A percentile compares a stretch with the other conserved stretches of the same genome.
Conservation (phyloP, 2,797 vertebrate genomes). For the Sebastolobus altivelis region DNA sequence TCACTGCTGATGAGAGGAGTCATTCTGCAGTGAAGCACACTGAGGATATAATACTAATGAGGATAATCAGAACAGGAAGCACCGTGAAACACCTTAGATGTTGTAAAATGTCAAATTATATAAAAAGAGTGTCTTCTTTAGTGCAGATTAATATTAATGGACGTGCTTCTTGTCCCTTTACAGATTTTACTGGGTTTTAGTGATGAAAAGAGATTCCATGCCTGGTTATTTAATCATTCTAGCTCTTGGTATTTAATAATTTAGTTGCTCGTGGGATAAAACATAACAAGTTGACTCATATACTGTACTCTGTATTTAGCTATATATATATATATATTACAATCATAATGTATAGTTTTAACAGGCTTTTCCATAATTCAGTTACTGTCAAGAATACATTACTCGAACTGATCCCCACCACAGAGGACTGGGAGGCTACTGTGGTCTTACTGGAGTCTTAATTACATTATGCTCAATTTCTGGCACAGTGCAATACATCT, state of each 20-base stretch:
- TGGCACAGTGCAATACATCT: neutral
- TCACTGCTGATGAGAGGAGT: neutral
- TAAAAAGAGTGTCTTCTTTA: slow-evolving; percentile 5
- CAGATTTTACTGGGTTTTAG: slow-evolving; percentile 27
- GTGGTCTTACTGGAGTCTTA: neutral
- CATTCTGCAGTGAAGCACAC: neutral
- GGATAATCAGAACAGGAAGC: neutral
- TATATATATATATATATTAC: too few relatives aligned
- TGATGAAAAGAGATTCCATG: slow-evolving; percentile 41
- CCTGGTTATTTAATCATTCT: slow-evolving; percentile 55
- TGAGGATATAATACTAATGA: neutral
- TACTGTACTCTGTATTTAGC: neutral
- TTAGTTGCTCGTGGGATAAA: slow-evolving; percentile 51
- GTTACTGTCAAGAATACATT: neutral
- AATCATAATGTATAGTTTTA: neutral
- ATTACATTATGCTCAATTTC: neutral
- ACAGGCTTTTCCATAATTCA: slow-evolving; percentile 38
- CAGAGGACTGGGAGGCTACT: neutral
- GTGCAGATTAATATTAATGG: slow-evolving; percentile 75
- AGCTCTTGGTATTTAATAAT: slow-evolving; percentile 58
- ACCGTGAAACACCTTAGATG: neutral
- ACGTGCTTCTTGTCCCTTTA: slow-evolving; percentile 40
- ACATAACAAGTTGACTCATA: slow-evolving; percentile 54
- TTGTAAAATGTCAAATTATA: neutral
- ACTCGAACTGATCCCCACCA: too few relatives aligned